These are phyloP conservation scores for Seriola quinqueradiata DNA, from an alignment of 2,113 vertebrate species.

Conservation along the genomic window DNA sequence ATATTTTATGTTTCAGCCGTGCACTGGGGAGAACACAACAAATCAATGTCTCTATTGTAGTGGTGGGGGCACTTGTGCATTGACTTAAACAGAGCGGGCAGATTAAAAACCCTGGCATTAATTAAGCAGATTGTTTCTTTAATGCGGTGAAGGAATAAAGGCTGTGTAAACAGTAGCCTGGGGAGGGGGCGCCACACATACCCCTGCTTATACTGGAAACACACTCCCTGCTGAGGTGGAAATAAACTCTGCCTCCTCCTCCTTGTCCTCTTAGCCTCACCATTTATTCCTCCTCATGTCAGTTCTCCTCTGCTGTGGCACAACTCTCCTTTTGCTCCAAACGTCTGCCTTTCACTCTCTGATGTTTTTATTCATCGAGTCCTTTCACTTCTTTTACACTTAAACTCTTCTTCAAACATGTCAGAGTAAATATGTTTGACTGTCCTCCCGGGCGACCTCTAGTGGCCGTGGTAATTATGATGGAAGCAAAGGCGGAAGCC, in stretches of 20 bases:
- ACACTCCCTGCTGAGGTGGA: conserved; percentile 31
- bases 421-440: no score
- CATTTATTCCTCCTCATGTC: conserved; percentile 12
- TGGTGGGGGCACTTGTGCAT: conserved; percentile 17
- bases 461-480: no score
- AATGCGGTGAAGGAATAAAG: conserved; percentile 26
- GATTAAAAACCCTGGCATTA: conserved; percentile 51
- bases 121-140: conserved; percentile 64
- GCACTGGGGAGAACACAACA: background rate
- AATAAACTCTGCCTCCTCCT: conserved; percentile 6
- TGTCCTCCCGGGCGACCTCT: no score
- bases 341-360: background rate
- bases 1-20: conserved; percentile 16
- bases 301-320: background rate
- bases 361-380: background rate
- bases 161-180: conserved; percentile 13
- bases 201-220: background rate
- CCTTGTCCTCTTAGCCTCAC: background rate
- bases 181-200: background rate
- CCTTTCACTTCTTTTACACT: background rate
- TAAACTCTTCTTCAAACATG: background rate
- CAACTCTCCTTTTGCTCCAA: background rate
- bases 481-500: no score
- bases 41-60: conserved; percentile 47
- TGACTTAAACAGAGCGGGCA: conserved; percentile 22